Evolutionary conservation across 1,140 invertebrate genomes (phyloP), one percentile per base, ranked within the genome.

Genomic region (Ylistrum balloti): DNA sequence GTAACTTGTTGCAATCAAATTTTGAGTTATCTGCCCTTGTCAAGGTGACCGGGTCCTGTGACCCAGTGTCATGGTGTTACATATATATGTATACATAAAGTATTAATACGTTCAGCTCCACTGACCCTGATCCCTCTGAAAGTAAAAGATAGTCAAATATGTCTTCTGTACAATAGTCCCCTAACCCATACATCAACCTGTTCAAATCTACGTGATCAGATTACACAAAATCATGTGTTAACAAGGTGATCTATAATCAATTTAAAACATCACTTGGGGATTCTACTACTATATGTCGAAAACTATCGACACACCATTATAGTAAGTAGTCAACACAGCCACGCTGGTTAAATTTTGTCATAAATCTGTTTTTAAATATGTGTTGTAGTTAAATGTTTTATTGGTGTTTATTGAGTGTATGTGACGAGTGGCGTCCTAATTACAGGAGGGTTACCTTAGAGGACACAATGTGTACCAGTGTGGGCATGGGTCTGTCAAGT

Each of bases 61-160:
- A 74, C 56, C 56, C 56, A 74, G 28, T 74, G 56, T 74, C 56
- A 74, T 28, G 56, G 22, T 74, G 56, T 9, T 13, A 11, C 17
- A 28, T 74, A 9, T 74, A 9, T 74, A 5, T 22, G 56, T 74
- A n/a, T 74, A n/a, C 13, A n/a, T 74, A 0, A 28, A 74, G 5
- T 74, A n/a, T 74, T 28, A 74, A n/a, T 7, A 74, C 5, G n/a
- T 74, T 28, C 22, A 9, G 17, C 22, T 74, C 56, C 56, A 74
- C 1, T 74, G 56, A 74, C 5, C 17, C 22, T 17, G 41, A 13
- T 45, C 41, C 41, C 17, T 74, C 5, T 74, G 56, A 74, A 74
- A 74, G 56, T 48, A 48, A 48, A 20, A 74, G 56, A 74, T 74
- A 74, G 56, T 74, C n/a, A 74, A 74, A 74, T 74, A 22, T 74